Evolutionary conservation across 2,888 invertebrate species (phyloP), one percentile per base, ranked within the genome.

Genomic region (Drosophila mercatorum): DNA sequence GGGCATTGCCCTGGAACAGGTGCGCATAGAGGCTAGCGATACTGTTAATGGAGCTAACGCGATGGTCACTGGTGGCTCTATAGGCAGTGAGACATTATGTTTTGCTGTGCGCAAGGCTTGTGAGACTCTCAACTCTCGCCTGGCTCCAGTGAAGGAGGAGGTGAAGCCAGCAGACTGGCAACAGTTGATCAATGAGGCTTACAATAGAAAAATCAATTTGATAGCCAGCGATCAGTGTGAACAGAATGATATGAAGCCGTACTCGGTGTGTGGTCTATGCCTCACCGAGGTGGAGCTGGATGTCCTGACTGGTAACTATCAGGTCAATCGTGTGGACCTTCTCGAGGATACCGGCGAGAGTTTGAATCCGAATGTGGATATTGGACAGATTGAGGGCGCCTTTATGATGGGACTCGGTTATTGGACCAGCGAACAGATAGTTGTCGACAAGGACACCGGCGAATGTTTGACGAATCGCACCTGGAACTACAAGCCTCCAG

Each of bases 401-500:
- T 96, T 96, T 78, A 93, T 96, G 0, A 96, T 96, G 96, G 96
- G 94, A 43, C 92, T 94, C 10, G 97, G 97, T 2, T 96, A 96
- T 83, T 96, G 95, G 94, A 95, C 96, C 0, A 94, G 94, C 0
- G 97, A 97, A 88, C 95, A 96, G 77, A 90, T 96, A 26, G 92
- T 95, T 0, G 95, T 94, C 68, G 95, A 96, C 77, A 92, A 94
- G 5, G 89, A 93, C 8, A 95, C 94, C 5, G 97, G 97, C 0
- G 93, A 94, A 78, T 91, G 96, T 5, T 93, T 96, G 7, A 97
- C 97, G 0, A 95, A 95, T 82, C 94, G 96, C 57, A 97, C 97
- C 3, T 97, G 97, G 97, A 96, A 94, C 57, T 97, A 97, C 85
- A 96, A 96, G 83, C 95, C 95, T 2, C 96, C 96, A 0, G 96